These are phyloP conservation scores for Ypsolopha sequella DNA, from an alignment of 2,888 invertebrate species.

Conservation along the genomic window DNA sequence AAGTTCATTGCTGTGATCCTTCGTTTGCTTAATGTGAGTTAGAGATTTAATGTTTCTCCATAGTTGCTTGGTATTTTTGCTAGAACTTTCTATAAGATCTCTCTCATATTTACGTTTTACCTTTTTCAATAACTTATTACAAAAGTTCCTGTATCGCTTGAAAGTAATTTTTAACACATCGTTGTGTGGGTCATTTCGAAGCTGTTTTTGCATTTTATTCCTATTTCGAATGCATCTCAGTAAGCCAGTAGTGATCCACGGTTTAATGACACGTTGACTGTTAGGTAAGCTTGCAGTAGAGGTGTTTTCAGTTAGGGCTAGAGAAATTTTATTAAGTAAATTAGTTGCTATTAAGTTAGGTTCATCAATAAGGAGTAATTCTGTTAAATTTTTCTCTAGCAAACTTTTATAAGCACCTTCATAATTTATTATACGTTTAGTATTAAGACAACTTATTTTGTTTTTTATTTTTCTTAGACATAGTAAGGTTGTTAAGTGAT, in stretches of 20 bases:
- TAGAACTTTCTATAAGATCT: background rate
- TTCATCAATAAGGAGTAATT: background rate
- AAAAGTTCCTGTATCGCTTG: constrained; percentile 1
- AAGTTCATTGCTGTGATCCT: background rate
- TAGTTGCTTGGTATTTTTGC: background rate
- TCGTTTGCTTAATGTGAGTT: background rate
- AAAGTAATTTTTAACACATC: background rate
- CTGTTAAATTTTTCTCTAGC: background rate
- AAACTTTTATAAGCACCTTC: background rate
- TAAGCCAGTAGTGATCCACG: background rate
- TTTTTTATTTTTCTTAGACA: background rate
- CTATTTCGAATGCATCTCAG: background rate
- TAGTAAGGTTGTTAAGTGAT: background rate
- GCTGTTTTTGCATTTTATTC: background rate
- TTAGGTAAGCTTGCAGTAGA: background rate
- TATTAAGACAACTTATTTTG: background rate
- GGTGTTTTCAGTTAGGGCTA: background rate
- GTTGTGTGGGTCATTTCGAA: background rate
- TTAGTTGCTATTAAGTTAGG: no score
- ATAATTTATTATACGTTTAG: background rate
- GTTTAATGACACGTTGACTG: background rate
- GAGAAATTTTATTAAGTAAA: background rate
- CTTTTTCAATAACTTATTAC: background rate
- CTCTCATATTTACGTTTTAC: background rate
- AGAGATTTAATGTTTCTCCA: background rate